These are phyloP conservation scores for Gobio gobio DNA, from an alignment of 2,113 vertebrate species.

Conservation along the genomic window DNA sequence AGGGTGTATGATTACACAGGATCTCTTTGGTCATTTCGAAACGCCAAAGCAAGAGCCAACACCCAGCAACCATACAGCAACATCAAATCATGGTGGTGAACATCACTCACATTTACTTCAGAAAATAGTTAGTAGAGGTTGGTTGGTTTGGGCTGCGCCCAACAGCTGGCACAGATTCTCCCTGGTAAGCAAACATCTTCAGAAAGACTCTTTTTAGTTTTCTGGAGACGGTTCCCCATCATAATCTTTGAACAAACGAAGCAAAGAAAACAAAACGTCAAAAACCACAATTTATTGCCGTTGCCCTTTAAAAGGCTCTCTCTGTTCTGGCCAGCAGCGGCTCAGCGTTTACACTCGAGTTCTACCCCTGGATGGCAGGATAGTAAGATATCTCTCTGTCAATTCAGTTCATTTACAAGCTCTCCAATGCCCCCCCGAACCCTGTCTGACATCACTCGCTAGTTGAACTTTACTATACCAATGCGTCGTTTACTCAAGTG, in stretches of 20 bases:
- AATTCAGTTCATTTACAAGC: constrained; percentile 60
- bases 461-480: constrained; percentile 60
- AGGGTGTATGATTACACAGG: not conserved
- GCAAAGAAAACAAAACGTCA: constrained; percentile 37
- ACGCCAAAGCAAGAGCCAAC: not conserved
- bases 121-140: constrained; percentile 1
- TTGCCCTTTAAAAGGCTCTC: constrained; percentile 33
- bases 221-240: constrained; percentile 30
- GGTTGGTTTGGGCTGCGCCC: constrained; percentile 26
- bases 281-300: constrained; percentile 30
- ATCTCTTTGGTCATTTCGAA: not conserved
- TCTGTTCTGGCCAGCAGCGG: constrained; percentile 9
- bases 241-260: constrained; percentile 6
- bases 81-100: not conserved
- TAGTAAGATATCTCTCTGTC: constrained; percentile 33
- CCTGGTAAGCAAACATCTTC: constrained; percentile 17
- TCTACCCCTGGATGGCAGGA: constrained; percentile 18
- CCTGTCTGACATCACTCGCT: constrained; percentile 63
- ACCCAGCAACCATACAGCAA: not conserved
- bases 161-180: constrained; percentile 13
- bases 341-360: constrained; percentile 15
- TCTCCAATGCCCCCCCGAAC: constrained; percentile 41
- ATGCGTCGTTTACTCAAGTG: constrained; percentile 57
- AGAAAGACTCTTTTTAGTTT: constrained; percentile 29
- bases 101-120: not conserved